Percentiles rank a stretch among this genome's conserved stretches.
Conservation (phyloP, 2,888 invertebrate genomes). For the Rhagophthalmus giganteus region DNA sequence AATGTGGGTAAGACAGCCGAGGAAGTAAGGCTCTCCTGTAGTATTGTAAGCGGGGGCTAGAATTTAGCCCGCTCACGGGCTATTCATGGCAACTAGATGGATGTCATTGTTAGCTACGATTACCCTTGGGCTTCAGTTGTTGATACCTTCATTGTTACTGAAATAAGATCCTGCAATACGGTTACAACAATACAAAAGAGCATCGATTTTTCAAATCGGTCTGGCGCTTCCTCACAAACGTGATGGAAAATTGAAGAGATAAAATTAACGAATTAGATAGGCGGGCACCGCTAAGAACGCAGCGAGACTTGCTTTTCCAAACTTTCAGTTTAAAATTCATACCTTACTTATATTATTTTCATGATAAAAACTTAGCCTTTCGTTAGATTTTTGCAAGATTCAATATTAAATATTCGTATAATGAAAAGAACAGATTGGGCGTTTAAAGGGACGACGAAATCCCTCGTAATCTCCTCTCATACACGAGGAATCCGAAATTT, state of each 20-base stretch:
- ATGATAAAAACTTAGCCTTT: too few species aligned
- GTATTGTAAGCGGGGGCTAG: conserved; percentile 17
- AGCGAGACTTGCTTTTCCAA: too few species aligned
- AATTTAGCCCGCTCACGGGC: conserved; percentile 25
- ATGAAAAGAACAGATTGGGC: too few species aligned
- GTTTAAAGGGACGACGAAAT: too few species aligned
- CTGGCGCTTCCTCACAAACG: conserved; percentile 5
- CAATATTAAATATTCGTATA: too few species aligned
- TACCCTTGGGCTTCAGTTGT: conserved; percentile 53
- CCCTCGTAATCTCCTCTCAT: too few species aligned
- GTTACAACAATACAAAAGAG: conserved; percentile 23
- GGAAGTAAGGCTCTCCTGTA: conserved; percentile 14
- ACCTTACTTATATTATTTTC: too few species aligned
- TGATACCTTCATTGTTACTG: conserved; percentile 47
- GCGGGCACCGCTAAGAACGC: too few species aligned
- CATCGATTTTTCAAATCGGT: conserved; percentile 31
- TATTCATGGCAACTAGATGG: conserved; percentile 39
- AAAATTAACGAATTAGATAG: conserved; percentile 30
- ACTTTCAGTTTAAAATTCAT: too few species aligned
- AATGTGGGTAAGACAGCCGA: conserved; percentile 19
- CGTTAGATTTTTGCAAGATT: too few species aligned
- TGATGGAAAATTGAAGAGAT: conserved; percentile 21
- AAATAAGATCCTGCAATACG: conserved; percentile 42
- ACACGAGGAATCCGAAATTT: too few species aligned
- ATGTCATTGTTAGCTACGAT: conserved; percentile 50